A percentile compares a stretch with the other conserved stretches of the same genome.
Conservation (phyloP, 1,140 invertebrate genomes). For the Pseudomyrmex pallidus region DNA sequence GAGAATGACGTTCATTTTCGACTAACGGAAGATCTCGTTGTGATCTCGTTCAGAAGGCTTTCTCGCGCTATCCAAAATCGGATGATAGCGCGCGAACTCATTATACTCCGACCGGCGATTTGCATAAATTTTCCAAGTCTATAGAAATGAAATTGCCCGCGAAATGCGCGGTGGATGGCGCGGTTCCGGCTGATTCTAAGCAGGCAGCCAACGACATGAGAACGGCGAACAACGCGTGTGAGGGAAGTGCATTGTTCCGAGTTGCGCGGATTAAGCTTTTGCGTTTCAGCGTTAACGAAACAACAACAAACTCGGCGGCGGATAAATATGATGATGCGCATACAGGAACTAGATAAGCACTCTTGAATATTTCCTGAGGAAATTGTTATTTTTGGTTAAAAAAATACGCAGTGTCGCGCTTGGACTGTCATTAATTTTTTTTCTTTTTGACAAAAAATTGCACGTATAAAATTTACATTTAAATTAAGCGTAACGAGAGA, state of each 20-base stretch:
- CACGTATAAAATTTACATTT: too few species aligned
- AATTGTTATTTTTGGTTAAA: not conserved
- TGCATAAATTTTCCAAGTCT: conserved; percentile 74
- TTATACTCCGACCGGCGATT: conserved; percentile 66
- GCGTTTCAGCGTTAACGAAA: conserved; percentile 40
- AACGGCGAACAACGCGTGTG: conserved; percentile 25
- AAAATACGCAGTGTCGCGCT: not conserved
- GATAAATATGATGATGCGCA: not conserved
- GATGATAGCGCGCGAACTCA: conserved; percentile 70
- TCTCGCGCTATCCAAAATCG: conserved; percentile 65
- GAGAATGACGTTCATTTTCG: not conserved
- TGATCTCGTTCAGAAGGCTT: conserved; percentile 28
- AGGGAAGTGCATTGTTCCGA: conserved; percentile 46
- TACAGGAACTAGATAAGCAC: not conserved
- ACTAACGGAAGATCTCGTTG: conserved; percentile 29
- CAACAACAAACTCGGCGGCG: not conserved
- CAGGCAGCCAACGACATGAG: conserved; percentile 57
- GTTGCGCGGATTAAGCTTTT: conserved; percentile 39
- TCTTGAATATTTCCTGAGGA: not conserved
- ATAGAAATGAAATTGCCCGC: conserved; percentile 74
- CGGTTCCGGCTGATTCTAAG: conserved; percentile 66
- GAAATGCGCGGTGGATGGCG: conserved; percentile 56
- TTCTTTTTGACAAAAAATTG: too few species aligned
- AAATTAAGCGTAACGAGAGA: too few species aligned
- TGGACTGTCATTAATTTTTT: too few species aligned